These are phyloP conservation scores for Diarsia mendica DNA, from an alignment of 2,888 invertebrate genomes.

Conservation along the genomic window DNA sequence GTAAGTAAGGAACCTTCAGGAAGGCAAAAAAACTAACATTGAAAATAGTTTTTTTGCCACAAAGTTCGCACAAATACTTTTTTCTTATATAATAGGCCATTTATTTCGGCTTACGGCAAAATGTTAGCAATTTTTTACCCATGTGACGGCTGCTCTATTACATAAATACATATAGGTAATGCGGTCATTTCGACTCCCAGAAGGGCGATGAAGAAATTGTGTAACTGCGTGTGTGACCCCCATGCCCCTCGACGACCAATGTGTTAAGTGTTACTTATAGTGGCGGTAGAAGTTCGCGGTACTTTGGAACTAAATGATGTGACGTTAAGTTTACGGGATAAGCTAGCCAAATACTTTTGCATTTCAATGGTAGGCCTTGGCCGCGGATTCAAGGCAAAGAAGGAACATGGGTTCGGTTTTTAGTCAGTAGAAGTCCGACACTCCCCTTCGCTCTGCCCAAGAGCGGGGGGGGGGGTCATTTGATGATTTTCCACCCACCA, in stretches of 20 bases:
- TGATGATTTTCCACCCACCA: no score
- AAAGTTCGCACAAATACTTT: slow-evolving; percentile 39
- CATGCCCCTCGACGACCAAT: slow-evolving; percentile 26
- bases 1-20: not conserved
- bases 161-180: slow-evolving; percentile 45
- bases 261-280: slow-evolving; percentile 44
- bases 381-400: no score
- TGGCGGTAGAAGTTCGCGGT: slow-evolving; percentile 19
- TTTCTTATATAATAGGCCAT: slow-evolving; percentile 46
- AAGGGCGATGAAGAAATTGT: slow-evolving; percentile 55
- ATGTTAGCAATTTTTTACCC: slow-evolving; percentile 47
- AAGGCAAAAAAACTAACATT: slow-evolving; percentile 44
- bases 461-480: no score
- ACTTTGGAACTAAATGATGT: slow-evolving; percentile 32
- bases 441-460: no score
- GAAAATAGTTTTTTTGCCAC: slow-evolving; percentile 28
- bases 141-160: slow-evolving; percentile 39
- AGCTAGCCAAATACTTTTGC: not conserved
- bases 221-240: slow-evolving; percentile 44
- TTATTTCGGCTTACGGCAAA: slow-evolving; percentile 46
- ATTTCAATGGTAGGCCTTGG: not conserved
- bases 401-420: no score
- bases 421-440: no score
- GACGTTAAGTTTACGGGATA: not conserved
- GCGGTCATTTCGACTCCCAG: slow-evolving; percentile 45